Conservation (phyloP, 1,140 invertebrate genomes). For the Eupristina koningsbergeri region DNA sequence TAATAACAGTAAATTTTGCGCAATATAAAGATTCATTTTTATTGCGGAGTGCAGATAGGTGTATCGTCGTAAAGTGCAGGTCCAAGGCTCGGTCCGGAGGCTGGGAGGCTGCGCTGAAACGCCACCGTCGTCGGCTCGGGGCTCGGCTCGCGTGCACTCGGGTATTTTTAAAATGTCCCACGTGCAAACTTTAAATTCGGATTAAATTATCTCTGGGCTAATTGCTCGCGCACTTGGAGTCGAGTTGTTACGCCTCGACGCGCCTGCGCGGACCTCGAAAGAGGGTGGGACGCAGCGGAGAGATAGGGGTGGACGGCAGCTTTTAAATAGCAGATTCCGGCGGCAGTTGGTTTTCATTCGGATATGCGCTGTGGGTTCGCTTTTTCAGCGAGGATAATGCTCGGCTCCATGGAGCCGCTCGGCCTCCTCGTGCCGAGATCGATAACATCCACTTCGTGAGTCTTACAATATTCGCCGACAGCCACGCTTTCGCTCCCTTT, state of each 20-base stretch:
- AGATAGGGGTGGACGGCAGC: neutral
- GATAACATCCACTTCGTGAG: conserved; percentile 54
- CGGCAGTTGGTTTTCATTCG: conserved; percentile 2
- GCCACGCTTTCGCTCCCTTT: neutral
- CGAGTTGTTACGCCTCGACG: neutral
- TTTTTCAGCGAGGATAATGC: conserved; percentile 12
- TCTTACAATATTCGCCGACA: conserved; percentile 52
- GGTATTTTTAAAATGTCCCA: conserved; percentile 34
- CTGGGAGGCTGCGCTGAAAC: too few relatives aligned
- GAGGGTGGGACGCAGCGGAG: neutral
- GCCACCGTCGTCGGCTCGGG: too few relatives aligned
- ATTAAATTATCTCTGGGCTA: conserved; percentile 42
- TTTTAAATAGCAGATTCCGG: conserved; percentile 7
- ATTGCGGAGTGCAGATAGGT: conserved; percentile 23
- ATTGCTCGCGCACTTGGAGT: neutral
- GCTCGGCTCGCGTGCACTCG: neutral
- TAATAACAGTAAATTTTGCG: conserved; percentile 40
- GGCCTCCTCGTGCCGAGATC: conserved; percentile 35
- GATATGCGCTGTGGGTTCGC: conserved; percentile 5
- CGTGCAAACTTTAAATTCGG: conserved; percentile 43
- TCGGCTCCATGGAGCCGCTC: neutral
- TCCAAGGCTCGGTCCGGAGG: neutral
- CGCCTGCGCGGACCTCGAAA: neutral
- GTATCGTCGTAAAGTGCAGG: conserved; percentile 27
- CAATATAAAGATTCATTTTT: conserved; percentile 35